Conservation (phyloP, 2,888 invertebrate genomes). For the Parnassius apollo region DNA sequence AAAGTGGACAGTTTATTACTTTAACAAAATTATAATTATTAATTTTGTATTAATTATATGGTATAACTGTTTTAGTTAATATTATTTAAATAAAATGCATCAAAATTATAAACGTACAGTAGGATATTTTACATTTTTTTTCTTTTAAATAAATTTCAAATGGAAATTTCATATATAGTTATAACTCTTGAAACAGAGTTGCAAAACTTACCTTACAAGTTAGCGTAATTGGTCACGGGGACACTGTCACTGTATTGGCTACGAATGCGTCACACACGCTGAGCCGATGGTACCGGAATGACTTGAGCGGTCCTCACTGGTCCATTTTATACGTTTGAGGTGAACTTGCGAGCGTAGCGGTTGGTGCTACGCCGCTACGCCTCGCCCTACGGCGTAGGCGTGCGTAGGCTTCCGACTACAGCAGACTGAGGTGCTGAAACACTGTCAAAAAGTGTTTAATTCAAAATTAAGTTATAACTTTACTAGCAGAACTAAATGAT, state of each 20-base stretch:
- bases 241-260: slow-evolving; percentile 39
- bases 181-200: neutral
- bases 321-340: slow-evolving; percentile 55
- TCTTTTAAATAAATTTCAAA: neutral
- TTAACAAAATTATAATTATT: too few species aligned
- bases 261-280: slow-evolving; percentile 56
- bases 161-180: neutral
- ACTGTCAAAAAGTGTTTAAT: slow-evolving; percentile 16
- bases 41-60: too few species aligned
- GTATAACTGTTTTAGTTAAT: too few species aligned
- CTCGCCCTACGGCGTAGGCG: slow-evolving; percentile 72
- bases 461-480: slow-evolving; percentile 2
- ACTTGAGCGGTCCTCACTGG: slow-evolving; percentile 40
- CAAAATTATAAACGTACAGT: too few species aligned
- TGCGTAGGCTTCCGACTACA: slow-evolving; percentile 63
- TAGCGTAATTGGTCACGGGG: slow-evolving; percentile 46
- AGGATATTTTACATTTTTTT: neutral
- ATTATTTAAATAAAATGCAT: too few species aligned
- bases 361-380: slow-evolving; percentile 57
- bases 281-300: slow-evolving; percentile 59
- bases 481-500: neutral
- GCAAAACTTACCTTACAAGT: slow-evolving; percentile 61
- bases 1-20: too few species aligned
- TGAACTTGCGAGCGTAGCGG: slow-evolving; percentile 47
- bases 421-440: slow-evolving; percentile 34